Evolutionary conservation across 2,113 vertebrate species (phyloP), one percentile per base, ranked within the genome.

Genomic region (Irena cyanogastra): DNA sequence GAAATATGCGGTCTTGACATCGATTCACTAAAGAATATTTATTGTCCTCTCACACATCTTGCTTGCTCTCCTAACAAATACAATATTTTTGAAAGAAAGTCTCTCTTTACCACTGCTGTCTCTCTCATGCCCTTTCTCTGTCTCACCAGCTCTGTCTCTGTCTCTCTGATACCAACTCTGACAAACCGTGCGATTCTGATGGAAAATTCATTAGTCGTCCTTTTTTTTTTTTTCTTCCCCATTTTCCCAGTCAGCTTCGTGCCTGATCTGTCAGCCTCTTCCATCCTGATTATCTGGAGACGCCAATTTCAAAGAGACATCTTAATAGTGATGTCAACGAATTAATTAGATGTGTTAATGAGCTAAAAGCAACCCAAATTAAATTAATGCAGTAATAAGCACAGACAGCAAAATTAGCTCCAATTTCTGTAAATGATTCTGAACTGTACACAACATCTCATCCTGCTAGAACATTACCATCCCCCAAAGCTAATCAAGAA

Each of bases 311-410:
- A 99, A 99, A 99, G 99, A 99, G 99, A 99, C 99, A 99, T 99
- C 99, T 99, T 99, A 99, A 99, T 99, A 99, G 99, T 98, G 99
- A 99, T 99, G 99, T 99, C 99, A 99, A 99, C 98, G 99, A 99
- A 99, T 99, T 99, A 99, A 99, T 99, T 99, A 99, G 99, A 99
- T 98, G 99, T 99, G 99, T 99, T 99, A 99, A 99, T 99, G 99
- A 99, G 99, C 99, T 99, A 99, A 99, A 99, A 99, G 99, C 99
- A 99, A 98, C 99, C 99, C 99, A 99, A 99, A 99, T 99, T 99
- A 99, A 99, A 99, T 99, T 99, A 99, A 99, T 99, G 99, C 99
- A 98, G 99, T 99, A 99, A 99, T 99, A 99, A 99, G 99, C 98
- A 98, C 98, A 99, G 99, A 99, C 99, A 99, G 99, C 98, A 98